Evolutionary conservation across 2,888 invertebrate genomes (phyloP).

Genomic region (Aphelenchoides bicaudatus): DNA sequence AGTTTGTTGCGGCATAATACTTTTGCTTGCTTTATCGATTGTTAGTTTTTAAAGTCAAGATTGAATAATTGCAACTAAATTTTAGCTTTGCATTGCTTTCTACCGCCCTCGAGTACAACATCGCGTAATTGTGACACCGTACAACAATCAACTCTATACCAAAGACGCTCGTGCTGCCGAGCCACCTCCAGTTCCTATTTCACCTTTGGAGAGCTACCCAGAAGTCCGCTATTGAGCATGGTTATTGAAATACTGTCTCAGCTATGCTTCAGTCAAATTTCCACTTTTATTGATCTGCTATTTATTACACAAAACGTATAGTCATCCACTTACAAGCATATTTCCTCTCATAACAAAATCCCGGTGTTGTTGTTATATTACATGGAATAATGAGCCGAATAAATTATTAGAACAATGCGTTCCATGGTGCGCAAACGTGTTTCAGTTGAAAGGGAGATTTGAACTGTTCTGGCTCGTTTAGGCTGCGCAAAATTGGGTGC

Average conservation of each 20-base stretch:
- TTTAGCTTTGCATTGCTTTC: constrained; percentile 1
- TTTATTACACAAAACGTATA: too few species aligned
- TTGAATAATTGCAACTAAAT: neutral
- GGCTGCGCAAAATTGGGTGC: too few species aligned
- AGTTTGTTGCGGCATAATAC: constrained; percentile 2
- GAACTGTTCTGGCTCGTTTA: too few species aligned
- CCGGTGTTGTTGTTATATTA: too few species aligned
- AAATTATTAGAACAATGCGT: too few species aligned
- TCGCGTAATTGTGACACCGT: constrained; percentile 1
- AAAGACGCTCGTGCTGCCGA: neutral
- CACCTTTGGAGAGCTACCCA: neutral
- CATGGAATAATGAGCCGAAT: too few species aligned
- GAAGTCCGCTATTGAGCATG: neutral
- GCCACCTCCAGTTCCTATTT: neutral
- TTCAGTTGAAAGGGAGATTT: too few species aligned
- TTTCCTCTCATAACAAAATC: too few species aligned
- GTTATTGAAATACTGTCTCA: neutral
- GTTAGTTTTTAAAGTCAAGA: neutral
- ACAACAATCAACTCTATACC: constrained; percentile 14
- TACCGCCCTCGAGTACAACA: constrained; percentile 5
- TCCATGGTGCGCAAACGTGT: too few species aligned
- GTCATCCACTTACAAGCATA: too few species aligned
- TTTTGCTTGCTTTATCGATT: constrained; percentile 2
- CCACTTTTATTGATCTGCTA: too few species aligned
- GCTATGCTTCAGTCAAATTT: neutral